Evolutionary conservation across 2,113 vertebrate genomes (phyloP).

Genomic region (Platichthys stellatus): DNA sequence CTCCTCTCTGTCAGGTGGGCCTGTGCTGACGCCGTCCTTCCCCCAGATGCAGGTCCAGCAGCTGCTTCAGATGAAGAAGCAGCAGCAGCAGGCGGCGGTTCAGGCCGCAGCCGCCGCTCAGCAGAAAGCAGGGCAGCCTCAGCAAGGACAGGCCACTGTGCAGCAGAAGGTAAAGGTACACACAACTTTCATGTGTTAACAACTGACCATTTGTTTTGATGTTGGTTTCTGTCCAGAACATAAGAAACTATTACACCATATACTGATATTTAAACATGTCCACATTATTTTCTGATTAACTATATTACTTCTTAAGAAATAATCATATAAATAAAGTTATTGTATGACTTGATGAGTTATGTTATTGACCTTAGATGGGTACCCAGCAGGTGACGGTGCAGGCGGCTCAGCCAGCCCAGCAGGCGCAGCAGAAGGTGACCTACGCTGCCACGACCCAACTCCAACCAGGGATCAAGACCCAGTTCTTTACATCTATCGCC

Average conservation of each 20-base stretch:
- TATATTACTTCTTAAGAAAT: neutral
- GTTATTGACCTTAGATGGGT: constrained; percentile 54
- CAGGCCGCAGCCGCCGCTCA: constrained; percentile 82
- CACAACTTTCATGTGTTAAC: neutral
- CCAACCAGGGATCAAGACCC: constrained; percentile 92
- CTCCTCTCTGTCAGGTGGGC: constrained; percentile 77
- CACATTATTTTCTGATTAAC: neutral
- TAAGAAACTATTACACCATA: neutral
- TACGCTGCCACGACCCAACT: constrained; percentile 85
- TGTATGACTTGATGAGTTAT: neutral
- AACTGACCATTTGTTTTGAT: neutral
- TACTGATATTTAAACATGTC: too few species aligned
- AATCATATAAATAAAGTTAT: neutral
- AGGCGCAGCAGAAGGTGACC: constrained; percentile 90
- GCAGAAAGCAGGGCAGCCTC: constrained; percentile 89
- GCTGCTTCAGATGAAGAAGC: constrained; percentile 84
- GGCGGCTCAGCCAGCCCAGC: constrained; percentile 86
- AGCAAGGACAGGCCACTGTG: constrained; percentile 84
- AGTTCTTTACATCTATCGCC: constrained; percentile 90
- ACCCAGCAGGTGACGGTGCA: constrained; percentile 88
- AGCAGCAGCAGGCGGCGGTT: constrained; percentile 81
- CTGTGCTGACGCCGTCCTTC: constrained; percentile 84
- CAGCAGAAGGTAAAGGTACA: constrained; percentile 88
- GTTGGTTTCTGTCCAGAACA: too few species aligned
- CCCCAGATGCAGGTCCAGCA: constrained; percentile 82